Conservation (phyloP, 2,797 vertebrate species). For the Vespertilio murinus region DNA sequence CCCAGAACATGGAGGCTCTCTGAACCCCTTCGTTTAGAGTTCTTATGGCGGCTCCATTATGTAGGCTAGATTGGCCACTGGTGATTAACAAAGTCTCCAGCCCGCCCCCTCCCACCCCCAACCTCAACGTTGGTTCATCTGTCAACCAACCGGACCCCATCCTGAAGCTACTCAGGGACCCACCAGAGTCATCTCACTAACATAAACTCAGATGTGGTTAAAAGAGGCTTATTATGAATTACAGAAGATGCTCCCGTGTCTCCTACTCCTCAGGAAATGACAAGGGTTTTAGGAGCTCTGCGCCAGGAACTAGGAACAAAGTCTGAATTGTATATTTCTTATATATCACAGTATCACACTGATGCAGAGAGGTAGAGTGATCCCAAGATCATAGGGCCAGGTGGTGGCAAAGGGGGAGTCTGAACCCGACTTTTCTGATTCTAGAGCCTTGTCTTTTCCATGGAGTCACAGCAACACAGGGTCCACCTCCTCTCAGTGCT, state of each 20-base stretch:
- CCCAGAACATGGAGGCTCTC: background rate
- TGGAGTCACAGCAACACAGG: fast-evolving
- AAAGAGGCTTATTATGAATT: background rate
- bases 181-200: background rate
- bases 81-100: background rate
- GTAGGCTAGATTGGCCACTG: background rate
- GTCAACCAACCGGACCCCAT: background rate
- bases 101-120: too few relatives aligned
- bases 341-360: background rate
- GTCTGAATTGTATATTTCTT: background rate
- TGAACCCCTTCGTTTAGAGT: background rate
- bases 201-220: background rate
- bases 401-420: background rate
- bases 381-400: background rate
- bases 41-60: background rate
- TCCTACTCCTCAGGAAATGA: background rate
- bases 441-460: background rate
- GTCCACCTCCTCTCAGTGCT: background rate
- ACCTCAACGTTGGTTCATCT: background rate
- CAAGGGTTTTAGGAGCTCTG: background rate
- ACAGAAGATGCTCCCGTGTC: background rate
- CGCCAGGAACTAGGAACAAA: background rate
- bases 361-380: background rate
- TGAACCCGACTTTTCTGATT: background rate
- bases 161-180: background rate